Conservation (phyloP, 53 echinoderm and acorn worm species). For the Stichopus horrens region DNA sequence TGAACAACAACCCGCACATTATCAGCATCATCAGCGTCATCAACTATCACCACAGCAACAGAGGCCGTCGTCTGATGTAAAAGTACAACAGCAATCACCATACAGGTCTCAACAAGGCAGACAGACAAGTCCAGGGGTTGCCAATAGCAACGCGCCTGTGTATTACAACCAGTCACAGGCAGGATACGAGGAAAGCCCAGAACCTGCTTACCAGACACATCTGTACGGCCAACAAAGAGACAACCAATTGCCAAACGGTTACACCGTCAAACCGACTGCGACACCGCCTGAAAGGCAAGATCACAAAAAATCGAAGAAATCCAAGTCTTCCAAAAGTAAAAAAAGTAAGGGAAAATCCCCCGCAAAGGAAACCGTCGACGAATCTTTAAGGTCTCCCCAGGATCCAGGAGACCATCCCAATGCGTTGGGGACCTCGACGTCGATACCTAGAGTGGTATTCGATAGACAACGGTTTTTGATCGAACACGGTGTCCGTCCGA, state of each 20-base stretch:
- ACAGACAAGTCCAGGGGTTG: background rate
- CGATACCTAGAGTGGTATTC: background rate
- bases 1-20: too few species aligned
- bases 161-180: background rate
- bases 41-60: background rate
- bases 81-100: too few species aligned
- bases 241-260: background rate
- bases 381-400: background rate
- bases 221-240: background rate
- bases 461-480: background rate
- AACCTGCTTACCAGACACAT: background rate
- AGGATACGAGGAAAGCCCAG: background rate
- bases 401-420: background rate
- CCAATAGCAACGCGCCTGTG: background rate
- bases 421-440: background rate
- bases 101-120: too few species aligned
- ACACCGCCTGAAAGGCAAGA: background rate
- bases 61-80: background rate
- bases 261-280: background rate
- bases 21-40: background rate
- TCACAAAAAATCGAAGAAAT: background rate
- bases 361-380: background rate
- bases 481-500: background rate
- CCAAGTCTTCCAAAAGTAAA: conserved; percentile 13
- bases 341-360: background rate